phyloP scores from a whole-genome alignment of 2,797 vertebrate genomes.

The Zenarchopterus dispar region DNA sequence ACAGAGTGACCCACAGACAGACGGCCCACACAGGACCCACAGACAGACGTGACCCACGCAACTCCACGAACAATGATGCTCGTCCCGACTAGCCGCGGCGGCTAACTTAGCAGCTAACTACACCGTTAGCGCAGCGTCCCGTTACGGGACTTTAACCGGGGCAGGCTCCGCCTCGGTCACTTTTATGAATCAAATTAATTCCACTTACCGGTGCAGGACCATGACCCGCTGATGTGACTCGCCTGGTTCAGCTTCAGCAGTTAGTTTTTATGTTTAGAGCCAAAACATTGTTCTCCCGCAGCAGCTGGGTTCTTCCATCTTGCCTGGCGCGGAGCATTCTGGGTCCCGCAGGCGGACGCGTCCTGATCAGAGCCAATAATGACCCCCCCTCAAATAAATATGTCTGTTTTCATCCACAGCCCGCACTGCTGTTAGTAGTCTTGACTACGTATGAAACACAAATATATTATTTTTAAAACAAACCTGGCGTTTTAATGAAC shows the following conservation, averaged over 20 bases:
- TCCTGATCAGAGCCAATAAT: slow-evolving; percentile 57
- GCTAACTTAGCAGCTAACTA: slow-evolving; percentile 73
- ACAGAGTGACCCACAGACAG: slow-evolving; percentile 25
- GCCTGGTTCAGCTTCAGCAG: slow-evolving; percentile 58
- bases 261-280: slow-evolving; percentile 72
- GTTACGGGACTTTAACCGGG: slow-evolving; percentile 16
- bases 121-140: slow-evolving; percentile 55
- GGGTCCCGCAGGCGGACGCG: slow-evolving; percentile 74
- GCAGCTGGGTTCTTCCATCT: slow-evolving; percentile 86
- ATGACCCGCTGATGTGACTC: slow-evolving; percentile 61
- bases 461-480: no score
- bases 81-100: slow-evolving; percentile 67
- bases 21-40: slow-evolving; percentile 63
- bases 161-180: not conserved
- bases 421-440: not conserved
- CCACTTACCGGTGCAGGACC: slow-evolving; percentile 81
- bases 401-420: not conserved
- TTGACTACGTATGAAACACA: no score
- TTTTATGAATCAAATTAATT: not conserved
- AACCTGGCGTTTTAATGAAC: no score
- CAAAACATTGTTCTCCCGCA: slow-evolving; percentile 86
- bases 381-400: not conserved
- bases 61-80: slow-evolving; percentile 84
- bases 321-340: slow-evolving; percentile 84
- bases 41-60: slow-evolving; percentile 77